These are phyloP conservation scores for Chelonoidis abingdonii DNA, from an alignment of 2,113 vertebrate species.

Conservation along the genomic window DNA sequence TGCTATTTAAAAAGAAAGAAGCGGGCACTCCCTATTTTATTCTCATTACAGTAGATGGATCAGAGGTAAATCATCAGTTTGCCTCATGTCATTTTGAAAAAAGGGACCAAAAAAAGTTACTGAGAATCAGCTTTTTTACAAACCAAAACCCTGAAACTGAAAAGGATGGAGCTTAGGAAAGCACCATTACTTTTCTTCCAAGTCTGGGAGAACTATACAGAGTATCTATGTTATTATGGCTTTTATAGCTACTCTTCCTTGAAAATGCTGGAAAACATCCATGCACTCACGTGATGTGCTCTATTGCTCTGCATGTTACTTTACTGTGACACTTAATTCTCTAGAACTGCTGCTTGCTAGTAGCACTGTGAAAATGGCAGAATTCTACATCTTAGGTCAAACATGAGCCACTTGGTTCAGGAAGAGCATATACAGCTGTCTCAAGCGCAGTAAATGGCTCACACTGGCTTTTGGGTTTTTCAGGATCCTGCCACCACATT, in stretches of 20 bases:
- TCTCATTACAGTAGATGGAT: not conserved
- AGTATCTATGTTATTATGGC: slow-evolving; percentile 26
- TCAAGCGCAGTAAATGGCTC: not conserved
- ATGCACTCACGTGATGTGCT: not conserved
- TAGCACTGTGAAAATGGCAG: not conserved
- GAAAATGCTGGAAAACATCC: slow-evolving; percentile 34
- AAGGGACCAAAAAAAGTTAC: not conserved
- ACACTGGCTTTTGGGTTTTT: not conserved
- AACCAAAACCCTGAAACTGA: not conserved
- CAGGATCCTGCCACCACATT: not conserved
- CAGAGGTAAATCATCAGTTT: not conserved
- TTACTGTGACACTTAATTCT: not conserved
- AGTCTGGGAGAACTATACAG: slow-evolving; percentile 58
- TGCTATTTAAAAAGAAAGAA: not conserved
- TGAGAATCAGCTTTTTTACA: not conserved
- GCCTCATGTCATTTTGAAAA: not conserved
- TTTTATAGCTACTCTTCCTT: slow-evolving; percentile 43
- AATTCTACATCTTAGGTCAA: not conserved
- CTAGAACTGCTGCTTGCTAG: not conserved
- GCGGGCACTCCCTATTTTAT: not conserved
- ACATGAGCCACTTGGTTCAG: not conserved
- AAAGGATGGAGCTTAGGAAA: slow-evolving; percentile 38
- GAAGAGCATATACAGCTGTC: slow-evolving; percentile 9
- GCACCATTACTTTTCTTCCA: slow-evolving; percentile 36
- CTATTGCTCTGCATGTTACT: not conserved